These are phyloP conservation scores for Dilophus febrilis DNA, from an alignment of 2,888 invertebrate species.

Conservation along the genomic window DNA sequence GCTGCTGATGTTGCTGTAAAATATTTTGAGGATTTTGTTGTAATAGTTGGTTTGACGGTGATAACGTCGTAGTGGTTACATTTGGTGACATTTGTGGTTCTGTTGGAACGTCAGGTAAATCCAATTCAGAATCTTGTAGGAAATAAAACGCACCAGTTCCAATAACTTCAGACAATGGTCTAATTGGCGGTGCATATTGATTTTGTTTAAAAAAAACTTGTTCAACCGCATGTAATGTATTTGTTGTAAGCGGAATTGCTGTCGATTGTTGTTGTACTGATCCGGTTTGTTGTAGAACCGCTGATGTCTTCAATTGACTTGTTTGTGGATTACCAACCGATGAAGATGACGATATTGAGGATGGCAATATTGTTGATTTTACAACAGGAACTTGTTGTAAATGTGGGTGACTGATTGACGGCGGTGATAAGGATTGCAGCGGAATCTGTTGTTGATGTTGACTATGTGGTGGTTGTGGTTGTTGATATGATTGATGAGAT, in stretches of 20 bases:
- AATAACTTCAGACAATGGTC: slow-evolving; percentile 58
- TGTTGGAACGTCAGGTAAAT: slow-evolving; percentile 43
- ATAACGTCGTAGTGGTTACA: too few species aligned
- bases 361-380: background rate
- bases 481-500: too few species aligned
- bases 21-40: background rate
- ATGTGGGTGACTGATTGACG: slow-evolving; percentile 14
- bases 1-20: slow-evolving; percentile 10
- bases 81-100: slow-evolving; percentile 3
- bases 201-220: slow-evolving; percentile 42
- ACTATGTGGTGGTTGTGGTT: slow-evolving; percentile 34
- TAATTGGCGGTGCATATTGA: slow-evolving; percentile 32
- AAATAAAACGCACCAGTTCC: slow-evolving; percentile 64
- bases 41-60: slow-evolving; percentile 2
- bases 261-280: slow-evolving; percentile 7
- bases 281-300: slow-evolving; percentile 19
- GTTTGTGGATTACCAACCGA: background rate
- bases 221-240: slow-evolving; percentile 44
- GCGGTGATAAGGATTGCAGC: slow-evolving; percentile 18
- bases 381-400: slow-evolving; percentile 12
- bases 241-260: slow-evolving; percentile 18
- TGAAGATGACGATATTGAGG: too few species aligned
- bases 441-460: slow-evolving; percentile 39
- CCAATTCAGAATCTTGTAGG: slow-evolving; percentile 80
- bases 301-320: background rate